A percentile compares a stretch with the other conserved stretches of the same genome.
Conservation (phyloP, 2,797 vertebrate genomes). For the Holocentrus rufus region DNA sequence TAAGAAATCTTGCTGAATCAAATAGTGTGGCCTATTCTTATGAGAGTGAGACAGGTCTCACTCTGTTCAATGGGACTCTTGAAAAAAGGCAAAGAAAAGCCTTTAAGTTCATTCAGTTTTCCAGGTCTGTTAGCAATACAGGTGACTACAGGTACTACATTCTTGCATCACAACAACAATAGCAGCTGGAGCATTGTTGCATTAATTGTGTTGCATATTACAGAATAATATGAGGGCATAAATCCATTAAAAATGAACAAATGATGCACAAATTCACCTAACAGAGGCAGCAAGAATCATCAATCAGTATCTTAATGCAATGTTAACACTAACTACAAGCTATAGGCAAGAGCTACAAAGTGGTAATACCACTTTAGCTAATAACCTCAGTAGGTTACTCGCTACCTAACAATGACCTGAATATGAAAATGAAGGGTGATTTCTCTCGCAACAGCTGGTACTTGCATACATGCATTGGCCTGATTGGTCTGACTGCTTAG, state of each 20-base stretch:
- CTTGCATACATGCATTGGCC: conserved; percentile 52
- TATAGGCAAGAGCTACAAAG: background rate
- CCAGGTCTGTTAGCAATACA: conserved; percentile 16
- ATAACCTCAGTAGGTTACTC: conserved; percentile 38
- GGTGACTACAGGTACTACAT: background rate
- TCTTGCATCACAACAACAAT: conserved; percentile 16
- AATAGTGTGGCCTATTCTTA: conserved; percentile 1
- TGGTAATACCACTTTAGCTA: background rate
- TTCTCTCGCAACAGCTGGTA: conserved; percentile 62
- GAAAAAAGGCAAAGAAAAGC: conserved; percentile 19
- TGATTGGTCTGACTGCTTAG: conserved; percentile 68
- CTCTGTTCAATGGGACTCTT: conserved; percentile 18
- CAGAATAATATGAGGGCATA: conserved; percentile 22
- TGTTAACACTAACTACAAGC: conserved; percentile 19
- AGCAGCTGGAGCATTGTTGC: conserved; percentile 2
- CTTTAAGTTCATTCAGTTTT: conserved; percentile 11
- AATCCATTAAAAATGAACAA: background rate
- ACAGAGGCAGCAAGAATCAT: background rate
- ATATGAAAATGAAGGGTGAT: conserved; percentile 59
- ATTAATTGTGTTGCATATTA: background rate
- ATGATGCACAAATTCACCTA: conserved; percentile 13
- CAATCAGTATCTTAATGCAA: conserved; percentile 15
- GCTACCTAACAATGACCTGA: conserved; percentile 42
- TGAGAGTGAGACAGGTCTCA: conserved; percentile 22
- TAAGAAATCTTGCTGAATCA: conserved; percentile 50